Evolutionary conservation across 2,888 invertebrate genomes (phyloP), one percentile per base, ranked within the genome.

Genomic region (Tillus elongatus): DNA sequence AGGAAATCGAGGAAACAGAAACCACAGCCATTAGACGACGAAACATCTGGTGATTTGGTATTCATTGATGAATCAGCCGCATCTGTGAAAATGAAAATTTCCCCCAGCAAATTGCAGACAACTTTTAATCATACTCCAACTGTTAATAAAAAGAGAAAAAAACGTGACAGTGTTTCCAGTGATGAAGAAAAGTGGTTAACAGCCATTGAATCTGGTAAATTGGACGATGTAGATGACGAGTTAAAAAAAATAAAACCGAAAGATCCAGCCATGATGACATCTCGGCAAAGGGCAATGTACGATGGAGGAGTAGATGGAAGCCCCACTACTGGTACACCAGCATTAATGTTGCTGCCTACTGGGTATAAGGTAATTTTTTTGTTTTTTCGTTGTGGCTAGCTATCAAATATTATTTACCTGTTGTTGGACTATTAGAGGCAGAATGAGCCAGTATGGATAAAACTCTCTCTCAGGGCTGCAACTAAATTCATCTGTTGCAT

Each of bases 161-260:
- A 79, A 54, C 83, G 86, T 13, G 86, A 86, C 60, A 85, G 83
- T 13, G 87, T 85, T 0, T 88, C 90, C 1, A 92, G 92, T 58
- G 95, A 93, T 61, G 93, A 93, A 61, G 91, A 92, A 63, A 71
- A 90, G 46, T 95, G 93, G 93, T 69, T 95, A 4, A 89, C 90
- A 62, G 93, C 93, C 4, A 86, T 95, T 29, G 93, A 95, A 67
- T 87, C 88, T 9, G 95, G 93, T 1, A 90, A 91, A 67, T 68
- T 95, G 3, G 92, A 93, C 64, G 91, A 91, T 69, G 82, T 89
- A 15, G 92, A 91, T 64, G 92, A 92, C 52, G 91, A 91, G 61
- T 63, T 93, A 4, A 90, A 90, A 56, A 90, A 90, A 68, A 89
- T 91, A 33, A 92, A 91, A 66, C 82, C 82, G 1, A 84, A 84